A percentile compares a stretch with the other conserved stretches of the same genome.
These are phyloP conservation scores for Ptychadena robeensis DNA, from an alignment of 2,797 vertebrate species.

Conservation along the genomic window DNA sequence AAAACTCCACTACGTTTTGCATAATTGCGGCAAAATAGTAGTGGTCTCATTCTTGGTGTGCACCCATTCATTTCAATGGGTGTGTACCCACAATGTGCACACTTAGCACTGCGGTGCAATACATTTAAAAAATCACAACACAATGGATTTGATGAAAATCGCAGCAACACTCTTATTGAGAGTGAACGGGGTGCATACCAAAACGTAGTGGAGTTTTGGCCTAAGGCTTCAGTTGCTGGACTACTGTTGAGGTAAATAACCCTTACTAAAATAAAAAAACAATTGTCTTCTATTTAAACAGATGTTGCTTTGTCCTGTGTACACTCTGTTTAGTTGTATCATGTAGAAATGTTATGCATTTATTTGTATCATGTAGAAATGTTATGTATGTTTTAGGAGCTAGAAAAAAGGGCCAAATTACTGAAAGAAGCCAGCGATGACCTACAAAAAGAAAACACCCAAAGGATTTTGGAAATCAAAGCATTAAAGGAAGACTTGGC, in stretches of 20 bases:
- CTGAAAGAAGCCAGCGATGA: conserved; percentile 83
- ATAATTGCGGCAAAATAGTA: too few relatives aligned
- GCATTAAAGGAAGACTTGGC: conserved; percentile 80
- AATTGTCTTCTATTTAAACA: not conserved
- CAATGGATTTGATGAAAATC: too few relatives aligned
- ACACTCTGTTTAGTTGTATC: too few relatives aligned
- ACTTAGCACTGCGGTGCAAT: too few relatives aligned
- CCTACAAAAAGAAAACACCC: conserved; percentile 81
- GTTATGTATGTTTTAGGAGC: conserved; percentile 72
- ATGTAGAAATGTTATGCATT: not conserved
- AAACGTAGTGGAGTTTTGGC: too few relatives aligned
- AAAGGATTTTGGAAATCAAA: conserved; percentile 83
- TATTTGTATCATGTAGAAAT: not conserved
- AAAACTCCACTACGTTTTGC: too few relatives aligned
- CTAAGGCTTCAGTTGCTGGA: not conserved
- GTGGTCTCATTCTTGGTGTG: too few relatives aligned
- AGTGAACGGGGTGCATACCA: too few relatives aligned
- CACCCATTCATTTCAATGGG: too few relatives aligned
- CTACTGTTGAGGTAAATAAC: not conserved
- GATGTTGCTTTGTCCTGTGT: not conserved
- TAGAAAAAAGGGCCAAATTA: conserved; percentile 73
- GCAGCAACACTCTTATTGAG: too few relatives aligned
- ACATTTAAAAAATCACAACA: too few relatives aligned
- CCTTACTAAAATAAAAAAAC: not conserved
- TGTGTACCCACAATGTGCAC: too few relatives aligned